Base-by-base conservation (phyloP, 1,140 invertebrate genomes). In the Arion vulgaris region DNA sequence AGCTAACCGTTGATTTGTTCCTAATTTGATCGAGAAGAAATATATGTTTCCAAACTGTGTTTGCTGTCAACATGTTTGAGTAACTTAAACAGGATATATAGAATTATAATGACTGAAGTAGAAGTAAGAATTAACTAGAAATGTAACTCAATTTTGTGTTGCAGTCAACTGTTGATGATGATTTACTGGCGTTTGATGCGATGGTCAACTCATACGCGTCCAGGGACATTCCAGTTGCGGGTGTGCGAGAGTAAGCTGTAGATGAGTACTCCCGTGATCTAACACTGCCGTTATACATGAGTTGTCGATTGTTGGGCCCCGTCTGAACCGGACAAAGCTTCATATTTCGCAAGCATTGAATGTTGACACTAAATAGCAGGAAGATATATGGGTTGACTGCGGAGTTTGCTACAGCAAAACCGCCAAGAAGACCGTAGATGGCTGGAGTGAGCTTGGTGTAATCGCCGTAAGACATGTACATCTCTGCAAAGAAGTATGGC, bases 401-500 rank as follows among this genome's bases (percentile, higher is more conserved):
- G 0, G 91, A 92, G 83, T 92, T 91, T 78, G 89, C 89, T 4
- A 89, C 88, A 0, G 91, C 90, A 39, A 91, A 80, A 4, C 87
- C 89, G 0, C 89, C 91, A 4, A 92, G 73, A 0, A 92, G 45
- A 36, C 86, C 88, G 75, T 89, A 89, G 13, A 91, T 41, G 1
- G 73, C 41, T 13, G 76, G 51, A 26, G 81, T 85, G 36, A 91
- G 79, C 11, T 83, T 74, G 36, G 83, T 86, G 81, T 86, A 86
- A 75, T 91, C 85, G 4, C 89, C 88, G 83, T 89, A 92, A 5
- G 89, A 89, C 88, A 91, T 89, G 15, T 90, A 87, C 89, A 92
- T 90, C 79, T 93, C 92, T 23, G 89, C 88, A 39, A 91, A 84
- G 83, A 92, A 90, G 73, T 92, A 93, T 4, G 92, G 92, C 72